A percentile compares a stretch with the other conserved stretches of the same genome.
Conservation (phyloP, 2,113 vertebrate genomes). For the Megaleporinus macrocephalus region DNA sequence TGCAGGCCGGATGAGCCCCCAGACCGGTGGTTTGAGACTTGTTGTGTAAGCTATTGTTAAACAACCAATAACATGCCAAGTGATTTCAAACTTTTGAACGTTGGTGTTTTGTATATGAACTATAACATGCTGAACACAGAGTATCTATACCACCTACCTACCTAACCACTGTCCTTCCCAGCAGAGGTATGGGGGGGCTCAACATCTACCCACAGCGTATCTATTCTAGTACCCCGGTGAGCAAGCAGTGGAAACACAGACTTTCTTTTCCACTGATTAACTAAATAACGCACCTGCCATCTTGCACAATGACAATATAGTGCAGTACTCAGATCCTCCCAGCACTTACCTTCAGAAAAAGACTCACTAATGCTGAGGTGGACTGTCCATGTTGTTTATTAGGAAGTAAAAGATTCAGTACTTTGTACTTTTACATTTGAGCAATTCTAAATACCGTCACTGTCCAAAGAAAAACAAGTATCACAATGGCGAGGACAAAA, state of each 20-base stretch:
- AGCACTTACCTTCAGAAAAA: not conserved
- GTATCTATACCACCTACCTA: not conserved
- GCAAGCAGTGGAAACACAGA: constrained; percentile 2
- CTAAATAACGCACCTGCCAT: not conserved
- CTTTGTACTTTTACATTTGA: not conserved
- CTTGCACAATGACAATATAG: not conserved
- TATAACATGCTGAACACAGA: not conserved
- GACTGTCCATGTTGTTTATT: not conserved
- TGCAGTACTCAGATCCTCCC: not conserved
- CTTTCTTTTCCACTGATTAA: not conserved
- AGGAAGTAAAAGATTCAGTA: too few relatives aligned
- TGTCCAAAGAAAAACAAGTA: too few relatives aligned
- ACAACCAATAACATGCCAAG: too few relatives aligned
- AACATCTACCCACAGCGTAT: not conserved
- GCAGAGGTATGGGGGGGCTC: not conserved
- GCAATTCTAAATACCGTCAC: too few relatives aligned
- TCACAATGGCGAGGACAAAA: too few relatives aligned
- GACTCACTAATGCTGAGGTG: not conserved
- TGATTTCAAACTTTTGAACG: not conserved
- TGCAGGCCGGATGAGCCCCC: too few relatives aligned
- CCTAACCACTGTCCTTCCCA: not conserved
- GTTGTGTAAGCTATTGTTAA: too few relatives aligned
- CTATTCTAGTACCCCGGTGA: not conserved
- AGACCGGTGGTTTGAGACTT: too few relatives aligned
- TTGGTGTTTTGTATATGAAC: not conserved